Evolutionary conservation across 1,140 invertebrate genomes (phyloP), one percentile per base, ranked within the genome.

Genomic region (Venturia canescens): DNA sequence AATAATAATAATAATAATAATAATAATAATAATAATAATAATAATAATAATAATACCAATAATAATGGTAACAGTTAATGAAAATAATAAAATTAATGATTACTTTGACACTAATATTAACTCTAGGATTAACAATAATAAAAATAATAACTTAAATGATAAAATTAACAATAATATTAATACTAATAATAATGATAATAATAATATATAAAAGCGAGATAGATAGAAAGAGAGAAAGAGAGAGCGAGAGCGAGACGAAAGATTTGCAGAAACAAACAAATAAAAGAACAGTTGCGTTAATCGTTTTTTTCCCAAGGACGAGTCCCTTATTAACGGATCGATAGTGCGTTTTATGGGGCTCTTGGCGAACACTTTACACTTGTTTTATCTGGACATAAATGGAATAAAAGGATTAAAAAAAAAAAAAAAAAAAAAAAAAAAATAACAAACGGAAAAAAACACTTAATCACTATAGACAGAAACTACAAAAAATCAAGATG

Each of bases 21-120:
- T n/a, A n/a, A n/a, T n/a, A n/a, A n/a, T n/a, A n/a, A n/a, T n/a
- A n/a, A n/a, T n/a, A n/a, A n/a, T n/a, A n/a, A n/a, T n/a, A n/a
- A n/a, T n/a, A n/a, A n/a, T n/a, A n/a, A n/a, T 60, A n/a, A n/a
- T 48, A 76, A 85, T 81, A 74, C 63, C 66, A 78, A 63, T 74
- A 80, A 69, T 72, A n/a, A n/a, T n/a, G n/a, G n/a, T n/a, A n/a
- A n/a, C n/a, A n/a, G n/a, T n/a, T n/a, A n/a, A n/a, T n/a, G n/a
- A n/a, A n/a, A n/a, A n/a, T n/a, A n/a, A n/a, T n/a, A n/a, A n/a
- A n/a, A n/a, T n/a, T n/a, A n/a, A n/a, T n/a, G n/a, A n/a, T n/a
- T n/a, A n/a, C n/a, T n/a, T n/a, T n/a, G n/a, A n/a, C n/a, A n/a
- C n/a, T n/a, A n/a, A n/a, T n/a, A n/a, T n/a, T n/a, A n/a, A n/a